Evolutionary conservation across 2,888 invertebrate genomes (phyloP), one percentile per base, ranked within the genome.

Genomic region (Aphodius granarius): DNA sequence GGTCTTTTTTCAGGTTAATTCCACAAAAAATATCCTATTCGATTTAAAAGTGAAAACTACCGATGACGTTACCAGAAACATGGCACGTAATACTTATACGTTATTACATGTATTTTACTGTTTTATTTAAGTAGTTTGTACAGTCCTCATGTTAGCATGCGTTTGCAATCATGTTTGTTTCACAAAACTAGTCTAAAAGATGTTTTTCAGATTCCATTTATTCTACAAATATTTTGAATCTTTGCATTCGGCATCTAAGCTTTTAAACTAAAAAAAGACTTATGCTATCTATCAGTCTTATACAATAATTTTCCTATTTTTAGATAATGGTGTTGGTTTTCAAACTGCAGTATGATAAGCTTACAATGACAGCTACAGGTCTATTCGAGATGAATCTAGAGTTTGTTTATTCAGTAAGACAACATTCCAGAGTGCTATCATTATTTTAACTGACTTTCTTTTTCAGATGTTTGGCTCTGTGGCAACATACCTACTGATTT

Each of bases 401-500:
- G 4, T 78, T 82, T n/a, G 71, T 83, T 15, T 82, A 82, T 78
- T 81, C 82, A 66, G 83, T 83, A 79, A 79, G 78, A 15, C 66
- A 1, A 13, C 43, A 43, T 9, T 43, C 6, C 43, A 43, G 9
- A n/a, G n/a, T n/a, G n/a, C n/a, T 6, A 43, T 68, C 63, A 71
- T 65, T 65, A n/a, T 15, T 21, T 18, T 43, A 19, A 6, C 9
- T n/a, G 19, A 63, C 18, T 21, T 74, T 74, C 20, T 70, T 63
- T 81, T 81, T 63, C 71, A 82, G 81, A 79, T 80, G 43, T 78
- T 75, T 71, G 80, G 80, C n/a, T 77, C 81, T 22, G 75, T 79
- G 5, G 81, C 81, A 17, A 81, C 81, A 4, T 82, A 82, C 63
- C 74, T 82, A n/a, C 79, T 82, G 16, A 81, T 82, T 4, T 78